Evolutionary conservation across 2,888 invertebrate species (phyloP), one percentile per base, ranked within the genome.

Genomic region (Podotricha telesiphe): DNA sequence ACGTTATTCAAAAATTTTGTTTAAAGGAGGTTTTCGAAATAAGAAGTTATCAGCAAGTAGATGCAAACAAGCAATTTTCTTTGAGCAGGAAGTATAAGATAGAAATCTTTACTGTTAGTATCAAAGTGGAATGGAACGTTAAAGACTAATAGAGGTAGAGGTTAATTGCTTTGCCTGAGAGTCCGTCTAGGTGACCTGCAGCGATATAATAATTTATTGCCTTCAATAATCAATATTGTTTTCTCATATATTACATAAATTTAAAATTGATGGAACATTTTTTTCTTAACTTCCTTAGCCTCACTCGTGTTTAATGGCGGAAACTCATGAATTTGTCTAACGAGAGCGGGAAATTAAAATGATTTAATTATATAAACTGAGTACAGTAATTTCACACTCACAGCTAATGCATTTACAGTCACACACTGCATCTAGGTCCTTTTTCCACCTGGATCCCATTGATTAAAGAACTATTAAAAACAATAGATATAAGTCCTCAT

Each of bases 161-260:
- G 56, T 56, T 65, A 65, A 65, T 65, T 65, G 56, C 34, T 50
- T 58, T 15, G 37, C 58, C 22, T 22, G n/a, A 66, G 50, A 59
- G 34, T 55, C 53, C 48, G 37, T 56, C 48, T 59, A 48, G 50
- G 59, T 58, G 58, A 22, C 50, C 58, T 66, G 58, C 13, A 37
- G 66, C 40, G 53, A 34, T 50, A 22, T 48, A n/a, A 22, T 40
- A 19, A 59, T 22, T 59, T 59, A 59, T 59, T 22, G 22, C 20
- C 19, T 0, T 2, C 11, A 37, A 40, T 58, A 58, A 42, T 15
- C 13, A 11, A 40, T 15, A 10, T 40, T 59, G 3, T 42, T 20
- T 15, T 58, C 19, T 42, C 1, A 17, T n/a, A 58, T 37, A 20
- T 15, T 1, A 5, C 40, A 40, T 40, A 0, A n/a, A n/a, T n/a